phyloP scores from a whole-genome alignment of 2,888 invertebrate genomes.

The Brenthis daphne region DNA sequence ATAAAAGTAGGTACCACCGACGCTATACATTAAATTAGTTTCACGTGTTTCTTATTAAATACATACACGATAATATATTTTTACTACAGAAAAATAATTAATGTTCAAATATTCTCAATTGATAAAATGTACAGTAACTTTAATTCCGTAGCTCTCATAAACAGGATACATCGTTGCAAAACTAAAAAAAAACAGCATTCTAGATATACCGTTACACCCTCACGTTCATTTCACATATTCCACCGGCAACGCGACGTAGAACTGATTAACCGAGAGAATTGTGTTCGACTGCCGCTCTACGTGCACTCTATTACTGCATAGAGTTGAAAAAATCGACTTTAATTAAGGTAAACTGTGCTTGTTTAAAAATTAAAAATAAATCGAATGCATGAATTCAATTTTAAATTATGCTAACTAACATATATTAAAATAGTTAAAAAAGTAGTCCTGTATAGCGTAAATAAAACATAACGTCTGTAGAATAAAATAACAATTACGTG shows the following conservation, averaged over 20 bases:
- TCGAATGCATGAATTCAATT: slow-evolving; percentile 14
- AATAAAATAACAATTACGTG: slow-evolving; percentile 6
- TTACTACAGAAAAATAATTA: no score
- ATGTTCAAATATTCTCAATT: neutral
- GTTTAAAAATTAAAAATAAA: slow-evolving; percentile 7
- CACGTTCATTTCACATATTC: slow-evolving; percentile 21
- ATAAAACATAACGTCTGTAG: slow-evolving; percentile 14
- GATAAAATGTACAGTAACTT: neutral
- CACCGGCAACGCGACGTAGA: slow-evolving; percentile 27
- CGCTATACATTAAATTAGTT: no score
- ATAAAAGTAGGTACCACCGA: no score
- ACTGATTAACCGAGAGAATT: slow-evolving; percentile 35
- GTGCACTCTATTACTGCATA: slow-evolving; percentile 21
- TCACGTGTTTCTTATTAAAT: no score
- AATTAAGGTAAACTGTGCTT: slow-evolving; percentile 17
- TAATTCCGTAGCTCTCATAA: neutral
- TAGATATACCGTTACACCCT: slow-evolving; percentile 5
- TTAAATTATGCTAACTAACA: neutral
- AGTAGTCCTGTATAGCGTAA: slow-evolving; percentile 12
- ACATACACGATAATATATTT: no score
- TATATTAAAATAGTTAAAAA: slow-evolving; percentile 14
- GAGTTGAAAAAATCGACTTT: slow-evolving; percentile 18
- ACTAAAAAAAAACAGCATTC: neutral
- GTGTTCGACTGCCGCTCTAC: slow-evolving; percentile 16
- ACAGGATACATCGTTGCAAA: neutral